phyloP scores from a whole-genome alignment of 2,888 invertebrate genomes.

The Himalopsyche japonica region DNA sequence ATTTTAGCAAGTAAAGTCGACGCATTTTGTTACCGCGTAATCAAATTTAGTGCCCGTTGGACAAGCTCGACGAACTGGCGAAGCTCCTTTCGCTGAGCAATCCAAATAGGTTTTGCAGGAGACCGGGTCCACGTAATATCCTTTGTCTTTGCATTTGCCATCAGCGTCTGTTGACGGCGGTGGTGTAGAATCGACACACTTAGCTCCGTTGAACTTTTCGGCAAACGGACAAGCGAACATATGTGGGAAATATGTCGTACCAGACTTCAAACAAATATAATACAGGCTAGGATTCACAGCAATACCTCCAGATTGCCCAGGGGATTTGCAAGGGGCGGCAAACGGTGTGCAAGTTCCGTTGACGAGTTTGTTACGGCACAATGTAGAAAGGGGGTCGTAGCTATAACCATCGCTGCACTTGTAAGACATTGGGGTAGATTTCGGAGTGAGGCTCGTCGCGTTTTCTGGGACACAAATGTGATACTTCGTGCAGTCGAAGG shows the following conservation, averaged over 20 bases:
- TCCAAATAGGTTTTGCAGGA: not conserved
- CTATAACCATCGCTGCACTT: too few relatives aligned
- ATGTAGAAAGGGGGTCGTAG: too few relatives aligned
- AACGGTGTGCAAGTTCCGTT: too few relatives aligned
- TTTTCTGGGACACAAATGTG: slow-evolving; percentile 44
- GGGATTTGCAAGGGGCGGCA: not conserved
- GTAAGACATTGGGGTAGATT: not conserved
- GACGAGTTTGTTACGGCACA: too few relatives aligned
- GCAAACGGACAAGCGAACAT: not conserved
- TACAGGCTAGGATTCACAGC: not conserved
- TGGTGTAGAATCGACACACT: slow-evolving; percentile 11
- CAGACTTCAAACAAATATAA: not conserved
- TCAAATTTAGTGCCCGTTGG: not conserved
- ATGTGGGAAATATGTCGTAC: not conserved
- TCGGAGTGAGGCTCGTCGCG: too few relatives aligned
- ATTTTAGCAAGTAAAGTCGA: not conserved
- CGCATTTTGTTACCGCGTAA: not conserved
- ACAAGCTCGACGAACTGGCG: not conserved
- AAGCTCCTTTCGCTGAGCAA: not conserved
- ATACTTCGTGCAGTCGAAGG: slow-evolving; percentile 55
- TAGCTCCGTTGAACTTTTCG: not conserved
- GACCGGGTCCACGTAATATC: slow-evolving; percentile 3
- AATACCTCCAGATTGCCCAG: not conserved
- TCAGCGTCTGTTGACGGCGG: not conserved
- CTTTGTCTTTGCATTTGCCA: not conserved